Evolutionary conservation across 1,140 invertebrate genomes (phyloP).

Genomic region (Helicoverpa armigera): DNA sequence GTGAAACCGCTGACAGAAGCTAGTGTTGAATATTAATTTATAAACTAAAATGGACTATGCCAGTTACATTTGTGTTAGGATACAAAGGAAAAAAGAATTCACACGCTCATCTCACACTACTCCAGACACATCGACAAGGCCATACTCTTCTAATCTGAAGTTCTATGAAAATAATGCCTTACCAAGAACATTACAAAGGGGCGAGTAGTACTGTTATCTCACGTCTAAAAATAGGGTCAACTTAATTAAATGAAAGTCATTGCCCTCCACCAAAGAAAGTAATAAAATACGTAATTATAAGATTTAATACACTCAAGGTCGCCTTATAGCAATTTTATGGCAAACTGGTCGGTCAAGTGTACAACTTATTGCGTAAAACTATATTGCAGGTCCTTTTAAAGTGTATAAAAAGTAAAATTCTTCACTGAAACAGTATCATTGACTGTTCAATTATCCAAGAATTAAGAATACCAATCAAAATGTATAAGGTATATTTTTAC

Average conservation of each 20-base stretch:
- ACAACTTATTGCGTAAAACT: not conserved
- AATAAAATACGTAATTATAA: not conserved
- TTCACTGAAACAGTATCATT: not conserved
- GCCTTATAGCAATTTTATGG: not conserved
- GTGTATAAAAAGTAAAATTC: constrained; percentile 18
- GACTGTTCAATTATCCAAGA: not conserved
- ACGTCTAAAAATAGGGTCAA: too few relatives aligned
- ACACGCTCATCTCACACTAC: too few relatives aligned
- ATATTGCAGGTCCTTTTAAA: not conserved
- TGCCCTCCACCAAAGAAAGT: not conserved
- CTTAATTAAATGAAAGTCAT: constrained; percentile 1
- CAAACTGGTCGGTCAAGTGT: not conserved
- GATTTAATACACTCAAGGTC: constrained; percentile 2
- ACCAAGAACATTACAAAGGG: too few relatives aligned
- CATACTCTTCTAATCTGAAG: too few relatives aligned
- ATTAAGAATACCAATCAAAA: not conserved
- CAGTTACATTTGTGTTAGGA: too few relatives aligned
- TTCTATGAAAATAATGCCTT: too few relatives aligned
- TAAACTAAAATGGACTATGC: too few relatives aligned
- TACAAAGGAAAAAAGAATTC: too few relatives aligned
- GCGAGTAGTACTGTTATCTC: too few relatives aligned
- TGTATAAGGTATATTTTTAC: not conserved
- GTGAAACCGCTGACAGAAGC: too few relatives aligned
- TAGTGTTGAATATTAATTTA: too few relatives aligned
- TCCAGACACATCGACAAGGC: too few relatives aligned